phyloP scores from a whole-genome alignment of 1,140 invertebrate genomes.

The Diploscapter pachys region DNA sequence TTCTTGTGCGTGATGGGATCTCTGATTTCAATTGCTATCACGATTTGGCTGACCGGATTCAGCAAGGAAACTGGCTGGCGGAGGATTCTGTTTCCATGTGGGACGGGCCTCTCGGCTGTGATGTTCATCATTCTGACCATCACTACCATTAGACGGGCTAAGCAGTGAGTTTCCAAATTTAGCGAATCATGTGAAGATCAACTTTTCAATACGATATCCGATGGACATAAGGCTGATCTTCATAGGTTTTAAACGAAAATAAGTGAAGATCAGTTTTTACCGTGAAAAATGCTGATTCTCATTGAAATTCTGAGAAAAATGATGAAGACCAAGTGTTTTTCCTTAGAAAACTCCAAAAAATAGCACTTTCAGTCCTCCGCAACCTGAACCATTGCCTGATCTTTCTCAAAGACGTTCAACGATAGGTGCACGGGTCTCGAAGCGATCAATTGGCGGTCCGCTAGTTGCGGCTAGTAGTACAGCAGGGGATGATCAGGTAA shows the following conservation, averaged over 20 bases:
- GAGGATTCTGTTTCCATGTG: conserved; percentile 37
- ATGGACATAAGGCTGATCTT: too few species aligned
- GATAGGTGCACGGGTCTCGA: conserved; percentile 30
- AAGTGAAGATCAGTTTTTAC: too few species aligned
- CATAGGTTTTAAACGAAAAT: too few species aligned
- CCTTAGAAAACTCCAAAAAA: neutral
- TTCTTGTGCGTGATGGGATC: conserved; percentile 47
- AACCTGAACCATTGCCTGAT: conserved; percentile 36
- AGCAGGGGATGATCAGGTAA: conserved; percentile 1
- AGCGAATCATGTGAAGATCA: neutral
- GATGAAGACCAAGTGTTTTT: too few species aligned
- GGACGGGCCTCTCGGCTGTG: conserved; percentile 41
- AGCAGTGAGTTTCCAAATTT: conserved; percentile 22
- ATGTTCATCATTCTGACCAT: conserved; percentile 45
- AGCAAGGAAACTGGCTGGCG: conserved; percentile 39
- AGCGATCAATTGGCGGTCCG: conserved; percentile 28
- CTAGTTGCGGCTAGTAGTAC: conserved; percentile 14
- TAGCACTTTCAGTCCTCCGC: conserved; percentile 23
- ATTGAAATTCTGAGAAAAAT: too few species aligned
- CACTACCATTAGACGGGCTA: conserved; percentile 37
- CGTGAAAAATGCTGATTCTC: too few species aligned
- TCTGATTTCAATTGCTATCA: conserved; percentile 41
- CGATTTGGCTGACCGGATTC: conserved; percentile 44
- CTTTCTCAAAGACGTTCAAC: conserved; percentile 34
- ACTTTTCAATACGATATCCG: neutral